phyloP scores from a whole-genome alignment of 2,797 vertebrate genomes.

The Acestrorhynchus altus region DNA sequence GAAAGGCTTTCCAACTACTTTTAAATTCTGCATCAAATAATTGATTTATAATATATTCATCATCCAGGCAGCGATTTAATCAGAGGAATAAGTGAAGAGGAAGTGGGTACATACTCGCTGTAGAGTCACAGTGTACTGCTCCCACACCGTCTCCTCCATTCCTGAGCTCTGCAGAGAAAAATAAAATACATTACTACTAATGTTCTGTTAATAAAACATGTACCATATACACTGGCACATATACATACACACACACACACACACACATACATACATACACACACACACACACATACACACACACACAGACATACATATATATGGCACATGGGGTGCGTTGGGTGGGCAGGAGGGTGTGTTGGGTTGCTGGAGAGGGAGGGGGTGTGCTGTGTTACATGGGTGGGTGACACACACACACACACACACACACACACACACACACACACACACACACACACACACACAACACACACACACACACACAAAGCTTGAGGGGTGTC shows the following conservation, averaged over 20 bases:
- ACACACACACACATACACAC: neutral
- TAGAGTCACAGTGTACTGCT: constrained; percentile 93
- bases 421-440: neutral
- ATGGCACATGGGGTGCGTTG: too few relatives aligned
- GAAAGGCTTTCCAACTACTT: neutral
- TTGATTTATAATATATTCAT: neutral
- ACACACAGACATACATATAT: too few relatives aligned
- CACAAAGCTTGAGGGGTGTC: constrained; percentile 26
- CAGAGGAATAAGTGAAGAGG: neutral
- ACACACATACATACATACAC: constrained; percentile 5
- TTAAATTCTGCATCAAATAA: neutral
- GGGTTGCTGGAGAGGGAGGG: too few relatives aligned
- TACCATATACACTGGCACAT: neutral
- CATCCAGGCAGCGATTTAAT: neutral
- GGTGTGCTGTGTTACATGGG: too few relatives aligned
- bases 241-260: constrained; percentile 7
- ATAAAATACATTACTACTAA: constrained; percentile 47
- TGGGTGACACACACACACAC: neutral
- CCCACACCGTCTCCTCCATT: constrained; percentile 94
- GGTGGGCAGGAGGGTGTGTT: too few relatives aligned
- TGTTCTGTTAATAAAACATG: constrained; percentile 17
- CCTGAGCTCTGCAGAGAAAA: constrained; percentile 81
- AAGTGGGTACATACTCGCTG: constrained; percentile 83
- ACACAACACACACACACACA: neutral
- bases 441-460: constrained; percentile 1